These are phyloP conservation scores for Malurus splendens DNA, from an alignment of 2,797 vertebrate genomes.

Conservation along the genomic window DNA sequence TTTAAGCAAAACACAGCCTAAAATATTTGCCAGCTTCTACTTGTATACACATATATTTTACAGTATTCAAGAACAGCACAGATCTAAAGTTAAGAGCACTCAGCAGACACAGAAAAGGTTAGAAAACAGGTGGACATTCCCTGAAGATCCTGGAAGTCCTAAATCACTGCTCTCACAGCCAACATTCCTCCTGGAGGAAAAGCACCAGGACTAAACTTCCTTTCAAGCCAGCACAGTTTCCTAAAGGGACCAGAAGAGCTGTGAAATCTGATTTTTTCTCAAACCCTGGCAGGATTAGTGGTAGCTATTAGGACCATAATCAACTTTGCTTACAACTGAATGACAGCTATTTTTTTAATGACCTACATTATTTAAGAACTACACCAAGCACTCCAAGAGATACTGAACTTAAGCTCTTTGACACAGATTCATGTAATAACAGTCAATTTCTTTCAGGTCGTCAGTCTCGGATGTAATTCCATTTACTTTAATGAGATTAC, in stretches of 20 bases:
- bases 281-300: not conserved
- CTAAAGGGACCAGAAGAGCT: not conserved
- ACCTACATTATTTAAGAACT: not conserved
- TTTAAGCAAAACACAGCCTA: not conserved
- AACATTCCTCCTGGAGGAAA: not conserved
- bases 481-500: not conserved
- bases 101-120: not conserved
- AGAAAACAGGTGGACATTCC: not conserved
- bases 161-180: not conserved
- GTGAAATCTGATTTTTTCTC: not conserved
- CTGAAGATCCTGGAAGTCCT: not conserved
- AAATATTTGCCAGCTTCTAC: not conserved
- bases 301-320: not conserved
- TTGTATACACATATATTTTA: not conserved
- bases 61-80: not conserved
- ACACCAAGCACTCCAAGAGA: not conserved
- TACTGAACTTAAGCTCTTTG: not conserved
- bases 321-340: not conserved
- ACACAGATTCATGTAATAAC: not conserved
- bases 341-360: not conserved
- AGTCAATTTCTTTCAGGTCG: not conserved
- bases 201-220: not conserved
- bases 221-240: not conserved
- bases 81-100: not conserved
- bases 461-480: not conserved